Percentiles rank a stretch among this genome's conserved stretches.
phyloP scores from a whole-genome alignment of 2,113 vertebrate genomes.

The Atlantisia rogersi region DNA sequence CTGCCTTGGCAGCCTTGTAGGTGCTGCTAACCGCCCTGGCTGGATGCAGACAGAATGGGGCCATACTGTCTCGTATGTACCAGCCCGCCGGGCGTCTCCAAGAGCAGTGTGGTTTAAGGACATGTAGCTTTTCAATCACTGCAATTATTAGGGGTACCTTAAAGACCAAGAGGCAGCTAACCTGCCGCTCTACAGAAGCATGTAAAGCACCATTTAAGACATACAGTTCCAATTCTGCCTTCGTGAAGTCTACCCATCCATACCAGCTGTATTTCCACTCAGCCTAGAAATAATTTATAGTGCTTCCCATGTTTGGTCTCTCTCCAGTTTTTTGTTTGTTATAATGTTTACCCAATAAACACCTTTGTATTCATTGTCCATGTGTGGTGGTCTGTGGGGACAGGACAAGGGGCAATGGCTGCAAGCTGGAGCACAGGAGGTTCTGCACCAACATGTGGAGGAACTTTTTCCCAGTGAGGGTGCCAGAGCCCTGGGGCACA shows the following conservation, averaged over 20 bases:
- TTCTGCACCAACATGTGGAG: no score
- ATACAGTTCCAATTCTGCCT: background rate
- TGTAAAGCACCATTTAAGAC: background rate
- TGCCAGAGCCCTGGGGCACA: no score
- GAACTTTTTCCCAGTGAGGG: no score
- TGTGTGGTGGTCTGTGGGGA: background rate
- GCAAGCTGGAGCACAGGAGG: no score
- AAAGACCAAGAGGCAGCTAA: background rate
- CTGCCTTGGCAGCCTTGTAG: background rate
- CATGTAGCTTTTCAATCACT: background rate
- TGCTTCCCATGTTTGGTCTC: background rate
- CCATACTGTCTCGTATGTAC: background rate
- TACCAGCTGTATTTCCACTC: background rate
- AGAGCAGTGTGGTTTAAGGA: background rate
- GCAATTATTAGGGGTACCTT: background rate
- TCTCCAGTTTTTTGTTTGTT: background rate
- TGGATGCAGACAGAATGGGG: background rate
- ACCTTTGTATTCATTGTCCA: background rate
- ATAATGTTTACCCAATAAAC: background rate
- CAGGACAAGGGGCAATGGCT: no score
- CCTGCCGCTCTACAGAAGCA: background rate
- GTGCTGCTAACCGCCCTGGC: background rate
- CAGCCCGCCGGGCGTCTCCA: background rate
- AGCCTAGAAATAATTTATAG: background rate
- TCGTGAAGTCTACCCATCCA: background rate